Percentiles rank a stretch among this genome's conserved stretches.
These are phyloP conservation scores for Sphyrna mokarran DNA, from an alignment of 2,113 vertebrate genomes.

Conservation along the genomic window DNA sequence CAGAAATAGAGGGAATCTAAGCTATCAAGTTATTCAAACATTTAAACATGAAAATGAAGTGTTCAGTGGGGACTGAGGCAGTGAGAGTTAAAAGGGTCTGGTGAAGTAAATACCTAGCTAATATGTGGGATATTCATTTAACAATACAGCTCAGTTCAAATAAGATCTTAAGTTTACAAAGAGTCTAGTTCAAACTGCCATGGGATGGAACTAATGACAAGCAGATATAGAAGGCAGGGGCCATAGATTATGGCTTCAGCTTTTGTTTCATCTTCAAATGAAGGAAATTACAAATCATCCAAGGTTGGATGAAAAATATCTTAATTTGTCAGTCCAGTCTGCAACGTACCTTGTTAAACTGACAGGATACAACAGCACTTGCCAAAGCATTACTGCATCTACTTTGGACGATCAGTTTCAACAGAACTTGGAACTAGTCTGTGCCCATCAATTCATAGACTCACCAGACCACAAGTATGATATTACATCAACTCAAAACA, in stretches of 20 bases:
- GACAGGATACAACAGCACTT: slow-evolving; percentile 5
- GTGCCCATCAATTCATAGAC: not conserved
- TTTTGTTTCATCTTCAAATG: not conserved
- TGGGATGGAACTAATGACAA: too few species aligned
- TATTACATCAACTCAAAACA: not conserved
- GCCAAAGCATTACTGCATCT: not conserved
- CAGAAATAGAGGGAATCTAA: too few species aligned
- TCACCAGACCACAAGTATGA: not conserved
- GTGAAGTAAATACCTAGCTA: too few species aligned
- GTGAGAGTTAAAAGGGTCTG: not conserved
- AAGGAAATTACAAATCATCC: not conserved
- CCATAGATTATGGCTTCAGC: not conserved
- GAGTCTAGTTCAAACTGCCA: not conserved
- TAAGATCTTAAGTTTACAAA: not conserved
- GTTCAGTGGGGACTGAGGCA: not conserved
- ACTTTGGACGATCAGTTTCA: not conserved
- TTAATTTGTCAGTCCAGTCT: slow-evolving; percentile 15
- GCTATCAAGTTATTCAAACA: not conserved
- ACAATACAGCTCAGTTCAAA: not conserved
- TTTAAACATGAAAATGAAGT: not conserved
- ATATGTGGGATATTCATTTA: not conserved
- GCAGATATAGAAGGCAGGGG: not conserved
- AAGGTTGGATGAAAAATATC: not conserved
- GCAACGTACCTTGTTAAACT: not conserved
- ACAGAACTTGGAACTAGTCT: not conserved